These are phyloP conservation scores for Caenorhabditis remanei DNA, from an alignment of 1,140 invertebrate species.

Conservation along the genomic window DNA sequence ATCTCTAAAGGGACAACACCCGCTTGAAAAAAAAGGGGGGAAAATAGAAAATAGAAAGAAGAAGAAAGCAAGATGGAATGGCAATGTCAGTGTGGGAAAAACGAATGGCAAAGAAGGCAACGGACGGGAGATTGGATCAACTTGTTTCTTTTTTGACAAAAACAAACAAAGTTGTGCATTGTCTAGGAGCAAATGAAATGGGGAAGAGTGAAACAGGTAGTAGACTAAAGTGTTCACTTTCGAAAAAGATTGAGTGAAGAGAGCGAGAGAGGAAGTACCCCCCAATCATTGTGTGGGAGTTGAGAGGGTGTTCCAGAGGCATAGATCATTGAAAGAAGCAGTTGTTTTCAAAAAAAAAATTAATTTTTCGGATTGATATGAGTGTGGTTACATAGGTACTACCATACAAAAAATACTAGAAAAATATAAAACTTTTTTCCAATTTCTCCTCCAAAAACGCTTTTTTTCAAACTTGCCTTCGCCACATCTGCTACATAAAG, in stretches of 20 bases:
- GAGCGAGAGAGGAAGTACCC: not conserved
- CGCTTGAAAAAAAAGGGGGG: slow-evolving; percentile 9
- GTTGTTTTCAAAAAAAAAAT: too few species aligned
- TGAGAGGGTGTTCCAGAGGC: not conserved
- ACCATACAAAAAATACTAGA: too few species aligned
- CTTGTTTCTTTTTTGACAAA: slow-evolving; percentile 50
- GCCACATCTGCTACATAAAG: too few species aligned
- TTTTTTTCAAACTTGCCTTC: too few species aligned
- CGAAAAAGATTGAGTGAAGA: slow-evolving; percentile 13
- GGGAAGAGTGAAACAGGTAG: not conserved
- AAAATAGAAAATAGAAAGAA: slow-evolving; percentile 23
- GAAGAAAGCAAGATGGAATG: slow-evolving; percentile 10
- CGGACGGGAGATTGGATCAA: slow-evolving; percentile 43
- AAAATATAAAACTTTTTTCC: too few species aligned
- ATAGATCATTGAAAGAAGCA: not conserved
- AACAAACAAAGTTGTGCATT: slow-evolving; percentile 44
- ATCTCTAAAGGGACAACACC: slow-evolving; percentile 12
- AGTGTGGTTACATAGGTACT: too few species aligned
- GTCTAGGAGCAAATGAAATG: slow-evolving; percentile 1
- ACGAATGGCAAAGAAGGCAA: slow-evolving; percentile 30
- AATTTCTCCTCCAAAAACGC: too few species aligned
- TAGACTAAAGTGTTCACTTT: slow-evolving; percentile 33
- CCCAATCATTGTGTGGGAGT: slow-evolving; percentile 16
- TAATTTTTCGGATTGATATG: too few species aligned
- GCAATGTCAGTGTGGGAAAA: slow-evolving; percentile 44